Base-by-base conservation (phyloP, 2,888 invertebrate genomes). In the Eilema griseolum region DNA sequence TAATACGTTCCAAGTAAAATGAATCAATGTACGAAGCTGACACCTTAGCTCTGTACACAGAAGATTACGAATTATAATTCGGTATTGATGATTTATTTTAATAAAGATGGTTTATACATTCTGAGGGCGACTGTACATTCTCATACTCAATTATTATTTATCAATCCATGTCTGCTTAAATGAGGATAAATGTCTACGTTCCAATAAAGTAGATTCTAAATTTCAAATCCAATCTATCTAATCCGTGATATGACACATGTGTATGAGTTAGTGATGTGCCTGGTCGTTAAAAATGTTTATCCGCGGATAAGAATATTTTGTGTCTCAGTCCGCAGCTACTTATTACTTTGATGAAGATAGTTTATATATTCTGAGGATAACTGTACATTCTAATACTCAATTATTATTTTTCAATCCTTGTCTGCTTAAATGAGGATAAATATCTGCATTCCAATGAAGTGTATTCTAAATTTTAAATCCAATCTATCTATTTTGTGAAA, bases 181-280 rank as follows among this genome's bases (percentile, higher is more conserved):
- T 64, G 59, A 74, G 26, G n/a, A 66, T 23, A 69, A 70, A 68
- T 70, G 65, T 72, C 24, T 31, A 3, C 52, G 72, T 20, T 63
- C 26, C 31, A 75, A 74, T 74, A 41, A 71, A 69, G 72, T 31
- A 61, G 66, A 79, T 79, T 70, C 61, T 70, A 56, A 70, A 61
- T 75, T 68, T 61, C 10, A 56, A 77, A 68, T 72, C 61, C 28
- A 69, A 79, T 72, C 60, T 61, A 63, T 52, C 12, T 73, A 62
- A 80, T 70, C 70, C 61, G n/a, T 61, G 61, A 16, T 24, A 56
- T 62, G 65, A 61, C 70, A 72, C 69, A 72, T 75, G 66, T 69
- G 69, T 72, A 60, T 68, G 59, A 78, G 66, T 20, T 61, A n/a
- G 60, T 61, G 20, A 60, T 28, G 60, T 16, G 16, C 28, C 24